Conservation (phyloP, 1,140 invertebrate species). For the Conus betulinus region DNA sequence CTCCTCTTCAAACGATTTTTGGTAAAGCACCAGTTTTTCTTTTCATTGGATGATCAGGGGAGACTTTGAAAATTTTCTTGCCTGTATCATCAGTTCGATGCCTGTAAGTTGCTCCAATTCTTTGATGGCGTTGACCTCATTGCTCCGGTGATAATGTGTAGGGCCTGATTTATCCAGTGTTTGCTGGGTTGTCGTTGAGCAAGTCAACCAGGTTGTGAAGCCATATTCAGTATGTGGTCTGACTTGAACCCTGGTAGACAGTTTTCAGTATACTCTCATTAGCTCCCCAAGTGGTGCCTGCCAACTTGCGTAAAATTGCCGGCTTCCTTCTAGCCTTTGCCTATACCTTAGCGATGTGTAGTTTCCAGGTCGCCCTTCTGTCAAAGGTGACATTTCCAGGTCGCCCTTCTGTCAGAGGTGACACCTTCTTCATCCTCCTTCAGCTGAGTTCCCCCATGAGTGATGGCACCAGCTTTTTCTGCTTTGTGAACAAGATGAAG, state of each 20-base stretch:
- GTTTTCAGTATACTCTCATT: constrained; percentile 5
- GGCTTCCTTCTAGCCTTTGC: too few species aligned
- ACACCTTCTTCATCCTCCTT: background rate
- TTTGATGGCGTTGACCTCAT: too few species aligned
- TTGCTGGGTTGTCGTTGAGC: constrained; percentile 26
- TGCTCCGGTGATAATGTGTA: too few species aligned
- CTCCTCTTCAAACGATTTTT: background rate
- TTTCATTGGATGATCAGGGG: constrained; percentile 21
- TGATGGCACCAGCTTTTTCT: background rate
- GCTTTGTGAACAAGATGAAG: background rate
- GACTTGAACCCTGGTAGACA: constrained; percentile 28
- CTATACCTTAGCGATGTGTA: too few species aligned
- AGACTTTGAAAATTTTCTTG: background rate
- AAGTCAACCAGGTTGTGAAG: constrained; percentile 32
- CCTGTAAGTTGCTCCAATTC: too few species aligned
- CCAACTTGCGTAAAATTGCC: too few species aligned
- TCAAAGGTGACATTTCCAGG: too few species aligned
- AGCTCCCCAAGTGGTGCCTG: too few species aligned
- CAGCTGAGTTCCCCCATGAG: background rate
- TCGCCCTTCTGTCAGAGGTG: too few species aligned
- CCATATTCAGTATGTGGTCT: constrained; percentile 42
- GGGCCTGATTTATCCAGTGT: constrained; percentile 25
- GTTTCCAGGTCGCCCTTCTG: too few species aligned
- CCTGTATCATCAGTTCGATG: background rate
- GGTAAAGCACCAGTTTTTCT: background rate